Evolutionary conservation across 2,888 invertebrate species (phyloP).

Genomic region (Lamellibrachia satsuma): DNA sequence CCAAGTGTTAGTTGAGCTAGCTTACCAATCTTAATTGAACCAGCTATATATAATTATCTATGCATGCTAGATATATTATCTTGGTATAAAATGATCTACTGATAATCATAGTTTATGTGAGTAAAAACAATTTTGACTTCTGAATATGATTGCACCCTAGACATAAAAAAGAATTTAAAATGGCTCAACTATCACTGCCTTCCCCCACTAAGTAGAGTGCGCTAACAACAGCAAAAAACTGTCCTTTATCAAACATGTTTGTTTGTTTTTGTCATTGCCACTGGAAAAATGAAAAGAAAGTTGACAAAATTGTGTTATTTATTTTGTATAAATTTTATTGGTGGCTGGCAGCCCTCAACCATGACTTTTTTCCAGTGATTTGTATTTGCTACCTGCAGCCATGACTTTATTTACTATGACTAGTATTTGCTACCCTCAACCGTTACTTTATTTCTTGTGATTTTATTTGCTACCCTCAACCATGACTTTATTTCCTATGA

Average conservation of each 20-base stretch:
- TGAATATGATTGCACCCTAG: too few relatives aligned
- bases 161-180: too few relatives aligned
- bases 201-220: not conserved
- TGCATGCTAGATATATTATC: too few relatives aligned
- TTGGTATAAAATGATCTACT: too few relatives aligned
- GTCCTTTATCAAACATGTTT: not conserved
- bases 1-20: too few relatives aligned
- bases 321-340: not conserved
- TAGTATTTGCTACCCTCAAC: not conserved
- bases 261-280: not conserved
- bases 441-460: not conserved
- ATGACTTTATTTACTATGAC: not conserved
- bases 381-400: not conserved
- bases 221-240: not conserved
- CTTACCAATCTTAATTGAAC: too few relatives aligned
- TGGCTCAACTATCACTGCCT: too few relatives aligned
- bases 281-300: not conserved
- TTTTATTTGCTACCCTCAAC: not conserved
- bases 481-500: not conserved
- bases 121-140: too few relatives aligned
- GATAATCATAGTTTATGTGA: too few relatives aligned
- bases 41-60: too few relatives aligned
- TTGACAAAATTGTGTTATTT: not conserved
- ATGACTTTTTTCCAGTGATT: not conserved
- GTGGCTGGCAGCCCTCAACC: not conserved